A percentile compares a stretch with the other conserved stretches of the same genome.
Evolutionary conservation across 2,797 vertebrate species (phyloP).

Genomic region (Chelonia mydas): DNA sequence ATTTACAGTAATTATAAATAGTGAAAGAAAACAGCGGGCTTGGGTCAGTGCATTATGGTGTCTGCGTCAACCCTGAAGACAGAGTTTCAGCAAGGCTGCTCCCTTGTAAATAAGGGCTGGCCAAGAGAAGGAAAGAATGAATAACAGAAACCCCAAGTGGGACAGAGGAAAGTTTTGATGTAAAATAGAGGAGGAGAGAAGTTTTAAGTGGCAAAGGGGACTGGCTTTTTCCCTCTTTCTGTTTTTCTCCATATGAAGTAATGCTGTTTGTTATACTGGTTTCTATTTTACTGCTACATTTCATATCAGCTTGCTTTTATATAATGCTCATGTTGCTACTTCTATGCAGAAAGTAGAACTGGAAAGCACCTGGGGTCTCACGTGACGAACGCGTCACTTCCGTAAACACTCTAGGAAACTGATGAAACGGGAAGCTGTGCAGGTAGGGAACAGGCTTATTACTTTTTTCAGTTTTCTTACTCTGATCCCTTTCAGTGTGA

Average conservation of each 20-base stretch:
- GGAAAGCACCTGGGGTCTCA: background rate
- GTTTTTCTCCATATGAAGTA: background rate
- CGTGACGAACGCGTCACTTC: no score
- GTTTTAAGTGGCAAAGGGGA: background rate
- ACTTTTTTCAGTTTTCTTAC: background rate
- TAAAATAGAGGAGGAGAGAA: background rate
- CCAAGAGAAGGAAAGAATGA: no score
- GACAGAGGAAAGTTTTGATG: no score
- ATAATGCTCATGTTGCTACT: background rate
- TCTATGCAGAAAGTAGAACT: background rate
- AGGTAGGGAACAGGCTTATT: background rate
- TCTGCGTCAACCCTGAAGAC: background rate
- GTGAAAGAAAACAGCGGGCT: background rate
- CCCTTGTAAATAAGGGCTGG: background rate
- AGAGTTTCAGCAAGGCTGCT: background rate
- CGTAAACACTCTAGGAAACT: no score
- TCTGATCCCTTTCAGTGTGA: background rate
- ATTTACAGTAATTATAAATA: background rate
- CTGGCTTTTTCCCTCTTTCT: background rate
- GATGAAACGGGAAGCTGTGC: no score
- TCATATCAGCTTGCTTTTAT: background rate
- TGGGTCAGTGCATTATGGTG: background rate
- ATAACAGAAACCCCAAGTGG: no score
- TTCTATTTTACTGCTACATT: background rate
- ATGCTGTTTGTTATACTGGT: background rate